Evolutionary conservation across 2,113 vertebrate species (phyloP).

Genomic region (Limnothrissa miodon): DNA sequence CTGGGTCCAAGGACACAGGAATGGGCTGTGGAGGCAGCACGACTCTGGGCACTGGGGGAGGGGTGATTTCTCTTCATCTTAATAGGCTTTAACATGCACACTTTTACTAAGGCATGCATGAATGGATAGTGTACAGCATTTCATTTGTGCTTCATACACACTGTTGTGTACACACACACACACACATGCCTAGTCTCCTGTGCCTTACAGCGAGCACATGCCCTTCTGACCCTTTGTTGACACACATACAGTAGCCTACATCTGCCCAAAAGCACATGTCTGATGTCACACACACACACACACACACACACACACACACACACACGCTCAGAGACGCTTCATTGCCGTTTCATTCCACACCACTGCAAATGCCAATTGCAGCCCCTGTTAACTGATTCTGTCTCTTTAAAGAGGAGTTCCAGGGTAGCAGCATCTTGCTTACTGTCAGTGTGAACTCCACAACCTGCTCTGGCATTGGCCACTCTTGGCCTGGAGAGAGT

Average conservation of each 20-base stretch:
- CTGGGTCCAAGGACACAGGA: no score
- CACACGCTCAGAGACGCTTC: constrained; percentile 8
- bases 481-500: neutral
- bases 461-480: neutral
- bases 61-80: neutral
- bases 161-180: neutral
- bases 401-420: neutral
- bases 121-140: neutral
- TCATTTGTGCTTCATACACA: neutral
- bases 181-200: neutral
- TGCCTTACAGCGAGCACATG: neutral
- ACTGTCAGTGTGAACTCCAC: neutral
- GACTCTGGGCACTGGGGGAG: neutral
- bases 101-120: neutral
- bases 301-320: neutral
- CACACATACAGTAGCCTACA: neutral
- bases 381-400: neutral
- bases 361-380: constrained; percentile 23
- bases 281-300: neutral
- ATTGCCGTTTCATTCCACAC: constrained; percentile 18
- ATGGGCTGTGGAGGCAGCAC: neutral
- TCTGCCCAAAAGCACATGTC: neutral
- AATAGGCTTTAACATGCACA: neutral
- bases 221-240: neutral
- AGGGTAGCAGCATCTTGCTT: neutral